Base-by-base conservation (phyloP, 2,113 vertebrate genomes). In the Cairina moschata region DNA sequence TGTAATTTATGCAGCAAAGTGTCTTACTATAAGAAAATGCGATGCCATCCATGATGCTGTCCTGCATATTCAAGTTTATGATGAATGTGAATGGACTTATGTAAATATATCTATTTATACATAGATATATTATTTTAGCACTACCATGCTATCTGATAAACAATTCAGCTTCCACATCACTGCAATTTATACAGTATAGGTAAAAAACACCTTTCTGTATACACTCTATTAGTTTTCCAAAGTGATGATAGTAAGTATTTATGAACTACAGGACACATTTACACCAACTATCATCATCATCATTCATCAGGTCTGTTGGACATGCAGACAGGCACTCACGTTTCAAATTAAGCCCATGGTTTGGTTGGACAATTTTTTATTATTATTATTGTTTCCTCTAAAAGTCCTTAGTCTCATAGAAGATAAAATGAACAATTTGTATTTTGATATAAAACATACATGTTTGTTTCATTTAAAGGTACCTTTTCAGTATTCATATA, bases 11-110 rank as follows among this genome's bases (percentile, higher is more conserved):
- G 73, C 50, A 55, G 25, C 65, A 65, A 91, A 50, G 4, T 62
- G 13, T 83, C 67, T 86, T 90, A 78, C 40, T 69, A 67, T 22
- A 68, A 76, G 66, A 91, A 96, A 93, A 86, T 72, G 42, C 62
- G 59, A 83, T 28, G 21, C 8, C 29, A 78, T 54, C 25, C 79
- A 42, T 69, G 52, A 83, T 58, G 65, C 21, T 67, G 58, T 74
- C 78, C 91, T 83, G 55, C 69, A 76, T 95, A 90, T 91, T 86
- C 29, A 81, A 36, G 62, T 22, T 80, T 75, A 60, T 63, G 8
- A 32, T 71, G 15, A 74, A 36, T 40, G 73, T 82, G 36, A 83
- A 28, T 72, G 13, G 55, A 54, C 23, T 36, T 67, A 44, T 44
- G 91, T 52, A 69, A 72, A 76, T 10, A 62, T 71, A 71, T 73